Evolutionary conservation across 1,140 invertebrate genomes (phyloP), one percentile per base, ranked within the genome.

Genomic region (Halictus rubicundus): DNA sequence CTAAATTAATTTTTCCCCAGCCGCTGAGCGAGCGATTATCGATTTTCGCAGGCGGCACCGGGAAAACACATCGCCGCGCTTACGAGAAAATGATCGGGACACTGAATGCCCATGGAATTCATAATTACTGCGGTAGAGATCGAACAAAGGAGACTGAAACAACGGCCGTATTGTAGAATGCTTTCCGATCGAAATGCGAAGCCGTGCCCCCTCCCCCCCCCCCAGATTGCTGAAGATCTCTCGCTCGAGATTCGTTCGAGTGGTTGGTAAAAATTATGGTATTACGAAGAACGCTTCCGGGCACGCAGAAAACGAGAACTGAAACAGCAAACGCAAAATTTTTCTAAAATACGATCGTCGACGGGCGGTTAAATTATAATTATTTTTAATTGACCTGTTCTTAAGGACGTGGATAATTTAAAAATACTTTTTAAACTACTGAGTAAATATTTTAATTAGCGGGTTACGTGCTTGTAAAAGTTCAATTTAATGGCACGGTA

Each of bases 121-220:
- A 42, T 78, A 68, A 78, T 78, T 71, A 54, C 76, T 25, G 37
- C 23, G 19, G 76, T 32, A 71, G 59, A 78, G 54, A 70, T 49
- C 57, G 23, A 68, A 32, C 16, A 54, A 32, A 63, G 21, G 14
- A 63, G 68, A 57, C 19, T 49, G 59, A 61, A 64, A 46, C 46
- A 72, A 72, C 63, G 32, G 60, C 23, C 60, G 52, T 16, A 69
- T 71, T 64, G 16, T 49, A 10, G 12, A 12, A 54, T 16, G 7
- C 32, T 71, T 64, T 37, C 25, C 42, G 16, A 64, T 3, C 60
- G 19, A 64, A 54, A 25, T 42, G 76, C 37, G 42, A 70, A 52
- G 61, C 32, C 37, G 27, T 21, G 21, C 21, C 49, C 16, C 8
- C 16, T 25, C 49, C 16, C 8, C 16, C 8, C n/a, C 21, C 49